phyloP scores from a whole-genome alignment of 2,113 vertebrate genomes.

The Camelus dromedarius region DNA sequence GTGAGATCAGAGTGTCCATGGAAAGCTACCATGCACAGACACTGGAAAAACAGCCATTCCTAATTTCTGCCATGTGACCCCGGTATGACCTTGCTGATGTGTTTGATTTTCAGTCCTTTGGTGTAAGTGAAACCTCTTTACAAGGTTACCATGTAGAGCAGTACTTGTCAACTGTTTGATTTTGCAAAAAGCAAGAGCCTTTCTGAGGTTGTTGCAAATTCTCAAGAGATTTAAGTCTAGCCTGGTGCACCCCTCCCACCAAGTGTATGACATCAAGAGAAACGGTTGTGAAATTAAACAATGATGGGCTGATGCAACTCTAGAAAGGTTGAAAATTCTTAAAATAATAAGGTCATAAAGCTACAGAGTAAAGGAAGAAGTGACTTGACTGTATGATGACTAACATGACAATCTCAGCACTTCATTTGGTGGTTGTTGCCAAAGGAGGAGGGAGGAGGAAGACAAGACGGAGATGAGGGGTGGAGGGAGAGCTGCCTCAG shows the following conservation, averaged over 20 bases:
- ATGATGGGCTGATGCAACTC: constrained; percentile 7
- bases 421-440: constrained; percentile 37
- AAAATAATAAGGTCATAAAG: neutral
- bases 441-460: constrained; percentile 38
- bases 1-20: neutral
- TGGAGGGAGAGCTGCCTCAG: constrained; percentile 36
- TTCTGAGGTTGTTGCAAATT: constrained; percentile 36
- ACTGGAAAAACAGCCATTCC: constrained; percentile 36
- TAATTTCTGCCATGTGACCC: neutral
- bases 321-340: constrained; percentile 23
- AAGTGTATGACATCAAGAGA: neutral
- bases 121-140: constrained; percentile 38
- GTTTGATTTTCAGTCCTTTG: neutral
- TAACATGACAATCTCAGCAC: neutral
- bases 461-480: constrained; percentile 15
- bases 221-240: neutral
- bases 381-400: constrained; percentile 52
- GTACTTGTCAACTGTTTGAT: neutral
- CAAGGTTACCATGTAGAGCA: neutral
- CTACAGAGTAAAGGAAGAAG: neutral
- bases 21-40: neutral
- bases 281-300: constrained; percentile 12
- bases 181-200: constrained; percentile 19
- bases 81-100: neutral
- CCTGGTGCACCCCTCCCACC: neutral